phyloP scores from a whole-genome alignment of 1,140 invertebrate species.

The Drosophila sp. region DNA sequence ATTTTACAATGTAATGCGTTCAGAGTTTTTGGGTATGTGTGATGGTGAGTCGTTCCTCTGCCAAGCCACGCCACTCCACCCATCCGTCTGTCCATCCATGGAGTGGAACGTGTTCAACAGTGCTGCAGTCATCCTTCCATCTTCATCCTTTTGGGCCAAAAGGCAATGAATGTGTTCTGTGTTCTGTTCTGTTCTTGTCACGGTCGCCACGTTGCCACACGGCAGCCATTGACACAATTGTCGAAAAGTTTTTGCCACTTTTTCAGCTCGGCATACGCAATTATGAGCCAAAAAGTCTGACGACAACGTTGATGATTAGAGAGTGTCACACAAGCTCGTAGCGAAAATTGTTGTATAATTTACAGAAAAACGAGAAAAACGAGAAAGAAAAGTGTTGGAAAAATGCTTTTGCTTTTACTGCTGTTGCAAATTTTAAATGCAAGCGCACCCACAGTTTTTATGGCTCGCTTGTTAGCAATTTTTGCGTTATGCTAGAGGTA shows the following conservation, averaged over 20 bases:
- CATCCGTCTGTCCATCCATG: slow-evolving; percentile 1
- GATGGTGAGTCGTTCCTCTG: slow-evolving; percentile 3
- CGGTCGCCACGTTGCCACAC: slow-evolving; percentile 55
- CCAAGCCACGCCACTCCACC: neutral
- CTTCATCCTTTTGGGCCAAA: neutral
- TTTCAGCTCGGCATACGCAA: slow-evolving; percentile 48
- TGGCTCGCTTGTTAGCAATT: slow-evolving; percentile 75
- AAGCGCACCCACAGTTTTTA: slow-evolving; percentile 60
- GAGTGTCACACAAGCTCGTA: slow-evolving; percentile 22
- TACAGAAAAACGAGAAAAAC: slow-evolving; percentile 34
- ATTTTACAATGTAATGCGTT: slow-evolving; percentile 77
- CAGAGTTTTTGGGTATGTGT: slow-evolving; percentile 41
- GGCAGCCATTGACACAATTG: slow-evolving; percentile 74
- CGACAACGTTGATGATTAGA: slow-evolving; percentile 48
- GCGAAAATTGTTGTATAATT: slow-evolving; percentile 65
- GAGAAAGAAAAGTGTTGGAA: neutral
- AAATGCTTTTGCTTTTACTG: slow-evolving; percentile 10
- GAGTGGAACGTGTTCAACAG: slow-evolving; percentile 67
- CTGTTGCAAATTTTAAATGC: slow-evolving; percentile 58
- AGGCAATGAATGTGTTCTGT: slow-evolving; percentile 49
- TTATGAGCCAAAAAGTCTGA: slow-evolving; percentile 48
- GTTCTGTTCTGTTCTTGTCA: slow-evolving; percentile 28
- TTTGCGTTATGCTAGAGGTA: slow-evolving; percentile 34
- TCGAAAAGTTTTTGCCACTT: slow-evolving; percentile 29
- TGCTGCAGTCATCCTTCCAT: slow-evolving; percentile 5